Base-by-base conservation (phyloP, 2,113 vertebrate species). In the Notarius lentiginosus region DNA sequence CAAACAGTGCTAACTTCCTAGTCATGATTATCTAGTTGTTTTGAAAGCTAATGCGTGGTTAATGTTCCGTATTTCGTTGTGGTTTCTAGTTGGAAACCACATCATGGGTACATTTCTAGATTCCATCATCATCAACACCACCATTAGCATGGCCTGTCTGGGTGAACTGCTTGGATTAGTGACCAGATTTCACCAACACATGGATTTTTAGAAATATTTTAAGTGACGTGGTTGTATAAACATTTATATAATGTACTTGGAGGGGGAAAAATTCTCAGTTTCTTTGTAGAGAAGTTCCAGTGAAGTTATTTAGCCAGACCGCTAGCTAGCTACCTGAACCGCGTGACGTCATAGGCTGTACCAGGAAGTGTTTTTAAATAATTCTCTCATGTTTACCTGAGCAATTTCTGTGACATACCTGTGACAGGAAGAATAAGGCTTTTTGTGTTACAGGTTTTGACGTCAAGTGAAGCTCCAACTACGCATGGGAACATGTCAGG, bases 401-500 rank as follows among this genome's bases (percentile, higher is more conserved):
- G 4, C 4, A n/a, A 0, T 51, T 76, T 51, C 20, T 17, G 12
- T 55, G 3, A 30, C 27, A 34, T 14, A 30, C 27, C 27, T 17
- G 27, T 24, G 41, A 20, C 41, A 41, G 41, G 41, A 41, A 41
- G 41, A 41, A 41, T 41, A 41, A 41, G 41, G 41, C 41, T 75
- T 51, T 17, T 51, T 85, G 4, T 72, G 10, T 95, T 94, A 66
- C 91, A 98, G 97, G 93, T 95, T 91, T 91, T 92, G 92, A 88
- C 51, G 2, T 76, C 83, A 22, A 89, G 66, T 8, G 77, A 61
- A 91, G 94, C 93, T 91, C 90, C 93, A 92, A 89, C 91, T 93
- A 90, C 94, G 91, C 70, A 93, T 88, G 92, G 91, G 93, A 98
- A 94, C 95, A 99, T 99, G 98, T 98, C 97, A 89, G 95, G 92